phyloP scores from a whole-genome alignment of 2,797 vertebrate species.

The Todus mexicanus region DNA sequence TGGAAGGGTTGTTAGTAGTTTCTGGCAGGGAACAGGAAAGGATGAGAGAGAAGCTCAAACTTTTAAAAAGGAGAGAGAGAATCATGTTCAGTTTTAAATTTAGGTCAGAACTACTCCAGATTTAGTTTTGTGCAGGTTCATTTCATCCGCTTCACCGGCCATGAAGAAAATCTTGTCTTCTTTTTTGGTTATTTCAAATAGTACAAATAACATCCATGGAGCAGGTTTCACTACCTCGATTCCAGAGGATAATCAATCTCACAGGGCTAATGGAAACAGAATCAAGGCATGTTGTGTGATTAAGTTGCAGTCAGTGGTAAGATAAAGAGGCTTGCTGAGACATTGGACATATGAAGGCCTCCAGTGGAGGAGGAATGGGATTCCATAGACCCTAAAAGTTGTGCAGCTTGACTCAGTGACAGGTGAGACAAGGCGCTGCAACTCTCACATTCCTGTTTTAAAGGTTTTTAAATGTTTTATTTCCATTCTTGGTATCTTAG shows the following conservation, averaged over 20 bases:
- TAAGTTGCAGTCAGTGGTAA: background rate
- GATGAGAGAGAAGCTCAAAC: background rate
- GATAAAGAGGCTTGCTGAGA: background rate
- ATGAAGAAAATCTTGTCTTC: background rate
- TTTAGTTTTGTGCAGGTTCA: background rate
- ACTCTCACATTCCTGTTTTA: background rate
- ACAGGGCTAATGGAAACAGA: background rate
- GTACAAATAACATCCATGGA: background rate
- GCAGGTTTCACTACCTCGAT: background rate
- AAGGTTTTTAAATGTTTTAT: background rate
- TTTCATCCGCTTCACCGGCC: background rate
- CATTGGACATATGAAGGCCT: background rate
- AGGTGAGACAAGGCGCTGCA: background rate
- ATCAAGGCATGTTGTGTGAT: background rate
- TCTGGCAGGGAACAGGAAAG: background rate
- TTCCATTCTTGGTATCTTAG: background rate
- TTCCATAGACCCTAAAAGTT: background rate
- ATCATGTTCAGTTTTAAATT: slow-evolving; percentile 1
- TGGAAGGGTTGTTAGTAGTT: background rate
- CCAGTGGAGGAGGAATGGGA: background rate
- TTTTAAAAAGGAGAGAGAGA: background rate
- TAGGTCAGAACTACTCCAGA: background rate
- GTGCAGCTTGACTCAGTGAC: background rate
- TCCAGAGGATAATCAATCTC: background rate
- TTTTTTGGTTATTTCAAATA: background rate